Base-by-base conservation (phyloP, 2,888 invertebrate genomes). In the Thysanoteuthis rhombus region DNA sequence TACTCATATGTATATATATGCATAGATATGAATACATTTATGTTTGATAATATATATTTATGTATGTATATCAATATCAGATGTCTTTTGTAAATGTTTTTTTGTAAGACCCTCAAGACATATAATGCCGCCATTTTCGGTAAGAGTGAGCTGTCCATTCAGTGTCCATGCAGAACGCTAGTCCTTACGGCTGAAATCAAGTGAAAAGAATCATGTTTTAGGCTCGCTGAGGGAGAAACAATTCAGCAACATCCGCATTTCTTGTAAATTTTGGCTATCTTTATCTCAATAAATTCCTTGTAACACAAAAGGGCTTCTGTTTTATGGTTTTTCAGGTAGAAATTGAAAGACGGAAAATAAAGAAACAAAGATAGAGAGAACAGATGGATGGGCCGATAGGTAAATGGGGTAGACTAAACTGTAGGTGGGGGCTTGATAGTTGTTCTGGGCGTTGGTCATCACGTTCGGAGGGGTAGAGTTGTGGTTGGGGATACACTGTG, bases 171-270 rank as follows among this genome's bases (percentile, higher is more conserved):
- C 75, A 75, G 75, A 75, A 75, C 75, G 75, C 75, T 36, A 75
- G 75, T 75, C 75, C 75, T 75, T 75, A 75, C n/a, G 75, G 75
- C 75, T 75, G 75, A 75, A 75, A 75, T 75, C 75, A 75, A 75
- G 75, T 75, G 75, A 75, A 75, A 75, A 36, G n/a, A n/a, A 75
- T 75, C 75, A 75, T 16, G 75, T 75, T 75, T 36, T n/a, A 75
- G 75, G 75, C n/a, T n/a, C 75, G 36, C 75, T 75, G n/a, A 75
- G n/a, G 75, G n/a, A 75, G 75, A 75, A 75, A 36, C 75, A 75
- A 75, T 75, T n/a, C n/a, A 75, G 75, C n/a, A 75, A 75, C 75
- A 75, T 75, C 75, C 16, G 75, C 75, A 75, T 75, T 75, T 75
- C 75, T 75, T 75, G 75, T 75, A n/a, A 75, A 75, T 75, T 75